phyloP scores from a whole-genome alignment of 35 echinoderm and acorn worm genomes.

The Acanthaster planci region DNA sequence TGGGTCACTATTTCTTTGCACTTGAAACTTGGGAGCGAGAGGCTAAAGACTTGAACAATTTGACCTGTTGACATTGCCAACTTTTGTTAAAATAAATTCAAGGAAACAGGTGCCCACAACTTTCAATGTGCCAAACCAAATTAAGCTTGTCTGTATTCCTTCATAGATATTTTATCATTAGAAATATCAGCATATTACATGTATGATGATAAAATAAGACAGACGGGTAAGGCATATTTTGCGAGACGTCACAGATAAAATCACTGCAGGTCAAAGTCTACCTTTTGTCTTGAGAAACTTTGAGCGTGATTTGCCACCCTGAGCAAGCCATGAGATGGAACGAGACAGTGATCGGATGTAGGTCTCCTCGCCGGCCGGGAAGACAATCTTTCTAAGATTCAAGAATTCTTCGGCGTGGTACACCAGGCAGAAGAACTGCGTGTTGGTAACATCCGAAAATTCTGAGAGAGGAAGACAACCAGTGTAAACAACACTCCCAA shows the following conservation, averaged over 20 bases:
- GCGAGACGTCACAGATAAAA: background rate
- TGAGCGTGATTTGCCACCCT: slow-evolving; percentile 94
- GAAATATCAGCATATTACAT: too few species aligned
- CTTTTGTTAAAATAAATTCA: too few species aligned
- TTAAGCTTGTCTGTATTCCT: too few species aligned
- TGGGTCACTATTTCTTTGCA: too few species aligned
- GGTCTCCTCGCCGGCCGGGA: slow-evolving; percentile 82
- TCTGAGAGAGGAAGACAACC: slow-evolving; percentile 53
- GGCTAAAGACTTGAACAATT: too few species aligned
- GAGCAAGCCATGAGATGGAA: slow-evolving; percentile 83
- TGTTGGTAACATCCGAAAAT: slow-evolving; percentile 72
- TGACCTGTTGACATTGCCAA: too few species aligned
- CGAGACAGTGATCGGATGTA: slow-evolving; percentile 80
- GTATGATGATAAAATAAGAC: too few species aligned
- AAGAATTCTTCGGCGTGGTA: slow-evolving; percentile 87
- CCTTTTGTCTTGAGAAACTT: slow-evolving; percentile 93
- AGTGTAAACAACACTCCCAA: background rate
- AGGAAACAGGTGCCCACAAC: too few species aligned
- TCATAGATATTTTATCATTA: too few species aligned
- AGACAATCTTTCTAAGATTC: slow-evolving; percentile 65
- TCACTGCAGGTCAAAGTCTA: background rate
- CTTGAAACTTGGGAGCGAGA: too few species aligned
- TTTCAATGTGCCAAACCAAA: too few species aligned
- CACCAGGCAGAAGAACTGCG: slow-evolving; percentile 91
- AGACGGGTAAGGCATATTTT: too few species aligned